These are phyloP conservation scores for Gorsachius goisagi DNA, from an alignment of 2,113 vertebrate genomes.

Conservation along the genomic window DNA sequence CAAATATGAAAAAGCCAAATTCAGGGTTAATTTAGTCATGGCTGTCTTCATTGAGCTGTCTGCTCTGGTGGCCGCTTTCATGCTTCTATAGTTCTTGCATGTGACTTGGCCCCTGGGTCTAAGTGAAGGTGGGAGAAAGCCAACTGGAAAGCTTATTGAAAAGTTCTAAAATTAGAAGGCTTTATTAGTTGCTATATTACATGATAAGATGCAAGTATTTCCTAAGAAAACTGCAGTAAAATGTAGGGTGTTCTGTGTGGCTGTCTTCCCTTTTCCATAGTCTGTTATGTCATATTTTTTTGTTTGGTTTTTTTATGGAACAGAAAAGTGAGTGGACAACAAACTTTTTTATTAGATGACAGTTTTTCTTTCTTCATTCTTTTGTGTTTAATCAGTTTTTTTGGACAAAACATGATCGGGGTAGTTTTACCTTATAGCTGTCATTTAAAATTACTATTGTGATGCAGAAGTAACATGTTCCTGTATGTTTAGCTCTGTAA, in stretches of 20 bases:
- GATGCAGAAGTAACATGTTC: background rate
- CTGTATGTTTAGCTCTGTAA: background rate
- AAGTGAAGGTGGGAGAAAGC: background rate
- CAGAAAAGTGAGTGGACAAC: background rate
- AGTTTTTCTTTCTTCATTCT: background rate
- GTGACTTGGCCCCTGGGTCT: background rate
- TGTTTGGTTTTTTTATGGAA: background rate
- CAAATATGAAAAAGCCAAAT: background rate
- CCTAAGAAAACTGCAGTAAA: background rate
- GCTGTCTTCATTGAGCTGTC: background rate
- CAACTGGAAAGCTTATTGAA: background rate
- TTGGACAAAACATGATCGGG: background rate
- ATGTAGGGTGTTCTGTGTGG: background rate
- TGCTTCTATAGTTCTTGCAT: background rate
- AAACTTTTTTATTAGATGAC: background rate
- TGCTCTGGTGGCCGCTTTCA: background rate
- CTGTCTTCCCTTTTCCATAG: background rate
- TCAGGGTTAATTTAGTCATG: background rate
- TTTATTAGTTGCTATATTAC: background rate
- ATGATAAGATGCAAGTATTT: background rate
- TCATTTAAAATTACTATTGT: background rate
- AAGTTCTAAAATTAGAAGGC: background rate
- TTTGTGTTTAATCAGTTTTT: background rate
- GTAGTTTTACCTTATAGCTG: background rate
- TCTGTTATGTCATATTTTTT: background rate